phyloP scores from a whole-genome alignment of 2,797 vertebrate genomes.

The Lophius americanus region DNA sequence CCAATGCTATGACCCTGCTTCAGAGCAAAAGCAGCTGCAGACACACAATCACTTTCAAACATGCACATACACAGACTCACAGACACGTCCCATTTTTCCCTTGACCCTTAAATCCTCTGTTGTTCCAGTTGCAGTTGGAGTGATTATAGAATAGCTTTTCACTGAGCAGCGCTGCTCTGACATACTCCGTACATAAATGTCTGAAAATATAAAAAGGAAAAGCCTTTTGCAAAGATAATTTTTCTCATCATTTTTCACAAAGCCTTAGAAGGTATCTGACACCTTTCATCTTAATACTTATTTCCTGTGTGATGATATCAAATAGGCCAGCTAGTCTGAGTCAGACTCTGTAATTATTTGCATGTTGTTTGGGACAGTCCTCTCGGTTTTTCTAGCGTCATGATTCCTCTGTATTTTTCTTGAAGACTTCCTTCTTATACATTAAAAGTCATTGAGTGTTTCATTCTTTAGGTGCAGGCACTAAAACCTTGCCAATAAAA shows the following conservation, averaged over 20 bases:
- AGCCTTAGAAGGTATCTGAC: neutral
- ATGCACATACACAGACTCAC: conserved; percentile 32
- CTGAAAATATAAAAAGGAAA: conserved; percentile 53
- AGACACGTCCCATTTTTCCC: conserved; percentile 45
- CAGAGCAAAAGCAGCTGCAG: conserved; percentile 26
- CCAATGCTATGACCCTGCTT: conserved; percentile 10
- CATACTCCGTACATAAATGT: conserved; percentile 41
- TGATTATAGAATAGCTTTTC: conserved; percentile 58
- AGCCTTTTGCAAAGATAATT: conserved; percentile 15
- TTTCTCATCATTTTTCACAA: conserved; percentile 27
- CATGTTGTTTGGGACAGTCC: neutral
- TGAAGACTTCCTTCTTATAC: conserved; percentile 4
- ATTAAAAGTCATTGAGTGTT: conserved; percentile 1
- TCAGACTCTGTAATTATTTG: neutral
- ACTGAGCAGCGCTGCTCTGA: conserved; percentile 31
- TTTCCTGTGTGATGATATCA: conserved; percentile 1
- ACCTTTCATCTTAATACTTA: conserved; percentile 6
- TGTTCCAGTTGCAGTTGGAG: conserved; percentile 66
- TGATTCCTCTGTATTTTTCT: neutral
- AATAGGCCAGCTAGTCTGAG: neutral
- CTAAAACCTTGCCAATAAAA: conserved; percentile 32
- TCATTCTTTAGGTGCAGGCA: conserved; percentile 38
- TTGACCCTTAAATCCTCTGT: conserved; percentile 71
- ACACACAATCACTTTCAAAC: conserved; percentile 5
- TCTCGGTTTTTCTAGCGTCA: conserved; percentile 5